Percentiles rank a stretch among this genome's conserved stretches.
Evolutionary conservation across 2,113 vertebrate species (phyloP).

Genomic region (Gnathonemus echidnorhynchus): DNA sequence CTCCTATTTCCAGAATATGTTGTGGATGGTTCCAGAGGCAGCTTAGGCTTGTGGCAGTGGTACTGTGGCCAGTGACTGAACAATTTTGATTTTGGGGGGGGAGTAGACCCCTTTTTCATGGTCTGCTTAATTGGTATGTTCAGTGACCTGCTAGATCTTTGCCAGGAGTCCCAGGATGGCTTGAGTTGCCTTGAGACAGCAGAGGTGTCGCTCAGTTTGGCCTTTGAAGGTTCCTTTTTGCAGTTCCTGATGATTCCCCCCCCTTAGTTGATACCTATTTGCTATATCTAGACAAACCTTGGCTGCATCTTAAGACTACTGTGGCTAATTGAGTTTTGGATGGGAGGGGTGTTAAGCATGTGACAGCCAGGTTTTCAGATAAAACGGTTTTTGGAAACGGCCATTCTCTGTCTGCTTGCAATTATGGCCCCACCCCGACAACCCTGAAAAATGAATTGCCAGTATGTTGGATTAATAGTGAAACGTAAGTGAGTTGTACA

Average conservation of each 20-base stretch:
- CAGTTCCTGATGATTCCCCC: neutral
- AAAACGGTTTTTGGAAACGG: neutral
- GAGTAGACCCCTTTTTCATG: neutral
- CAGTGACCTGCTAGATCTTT: neutral
- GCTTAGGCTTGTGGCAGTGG: neutral
- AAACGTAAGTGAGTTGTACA: neutral
- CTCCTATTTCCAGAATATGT: neutral
- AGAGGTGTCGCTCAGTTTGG: neutral
- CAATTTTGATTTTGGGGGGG: neutral
- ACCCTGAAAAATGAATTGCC: neutral
- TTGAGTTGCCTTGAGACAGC: neutral
- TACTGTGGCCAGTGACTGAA: neutral
- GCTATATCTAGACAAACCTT: neutral
- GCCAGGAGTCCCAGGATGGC: neutral
- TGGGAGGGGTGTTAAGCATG: neutral
- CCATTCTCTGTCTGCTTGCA: neutral
- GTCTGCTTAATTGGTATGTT: neutral
- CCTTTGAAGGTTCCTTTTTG: neutral
- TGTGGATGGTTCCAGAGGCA: neutral
- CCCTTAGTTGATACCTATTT: neutral
- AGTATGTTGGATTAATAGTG: neutral
- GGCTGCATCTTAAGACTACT: neutral
- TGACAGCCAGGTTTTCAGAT: slow-evolving; percentile 15
- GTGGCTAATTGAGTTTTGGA: neutral
- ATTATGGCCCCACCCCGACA: neutral